Evolutionary conservation across 2,888 invertebrate genomes (phyloP).

Genomic region (Hyles lineata): DNA sequence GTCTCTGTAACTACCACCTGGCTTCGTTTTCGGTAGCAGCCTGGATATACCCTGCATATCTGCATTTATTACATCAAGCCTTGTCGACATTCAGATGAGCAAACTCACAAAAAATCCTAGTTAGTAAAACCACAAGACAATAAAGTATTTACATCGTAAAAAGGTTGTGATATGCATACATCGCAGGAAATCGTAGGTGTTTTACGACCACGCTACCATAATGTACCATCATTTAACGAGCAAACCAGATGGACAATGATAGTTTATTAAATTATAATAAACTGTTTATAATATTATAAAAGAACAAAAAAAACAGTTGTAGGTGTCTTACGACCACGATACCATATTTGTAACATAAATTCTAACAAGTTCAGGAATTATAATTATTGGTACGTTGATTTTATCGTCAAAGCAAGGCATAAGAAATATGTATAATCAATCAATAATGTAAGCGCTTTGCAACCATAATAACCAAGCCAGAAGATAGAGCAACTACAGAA

Average conservation of each 20-base stretch:
- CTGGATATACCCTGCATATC: no score
- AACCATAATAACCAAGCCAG: no score
- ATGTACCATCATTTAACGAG: slow-evolving; percentile 1
- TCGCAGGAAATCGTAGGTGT: slow-evolving; percentile 17
- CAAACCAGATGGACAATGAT: background rate
- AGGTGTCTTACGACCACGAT: background rate
- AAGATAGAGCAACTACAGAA: no score
- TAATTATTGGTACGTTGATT: no score
- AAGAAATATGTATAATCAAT: no score
- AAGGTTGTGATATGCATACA: background rate
- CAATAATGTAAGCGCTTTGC: no score
- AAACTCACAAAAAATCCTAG: background rate
- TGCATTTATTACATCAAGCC: background rate
- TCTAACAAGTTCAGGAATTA: background rate
- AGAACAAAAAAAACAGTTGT: background rate
- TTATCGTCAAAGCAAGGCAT: no score
- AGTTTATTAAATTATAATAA: background rate
- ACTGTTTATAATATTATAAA: background rate
- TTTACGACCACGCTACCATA: slow-evolving; percentile 7
- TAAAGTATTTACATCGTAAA: background rate
- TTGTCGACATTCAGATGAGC: background rate
- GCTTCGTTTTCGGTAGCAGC: no score
- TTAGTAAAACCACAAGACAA: background rate
- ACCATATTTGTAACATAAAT: background rate
- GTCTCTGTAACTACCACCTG: no score